These are phyloP conservation scores for Rhinichthys osculus DNA, from an alignment of 2,797 vertebrate genomes.

Conservation along the genomic window DNA sequence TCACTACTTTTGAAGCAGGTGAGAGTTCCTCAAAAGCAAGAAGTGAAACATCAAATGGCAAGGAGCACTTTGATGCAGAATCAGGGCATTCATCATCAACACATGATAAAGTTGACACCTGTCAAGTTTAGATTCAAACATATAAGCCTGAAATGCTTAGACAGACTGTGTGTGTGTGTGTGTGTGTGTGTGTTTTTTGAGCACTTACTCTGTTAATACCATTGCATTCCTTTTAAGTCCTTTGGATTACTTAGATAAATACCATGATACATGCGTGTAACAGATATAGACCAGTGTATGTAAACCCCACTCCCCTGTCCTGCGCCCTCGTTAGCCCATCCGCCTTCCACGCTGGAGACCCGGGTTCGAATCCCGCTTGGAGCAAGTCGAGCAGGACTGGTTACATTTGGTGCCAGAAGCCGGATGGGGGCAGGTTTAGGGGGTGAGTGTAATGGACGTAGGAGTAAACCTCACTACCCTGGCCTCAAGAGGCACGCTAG, in stretches of 20 bases:
- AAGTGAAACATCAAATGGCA: constrained; percentile 30
- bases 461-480: too few relatives aligned
- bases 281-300: too few relatives aligned
- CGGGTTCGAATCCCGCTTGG: too few relatives aligned
- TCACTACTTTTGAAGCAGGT: constrained; percentile 41
- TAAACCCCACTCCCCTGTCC: too few relatives aligned
- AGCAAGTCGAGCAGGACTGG: too few relatives aligned
- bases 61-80: constrained; percentile 23
- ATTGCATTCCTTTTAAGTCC: not conserved
- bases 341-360: too few relatives aligned
- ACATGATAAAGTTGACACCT: not conserved
- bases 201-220: not conserved
- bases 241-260: not conserved
- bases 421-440: too few relatives aligned
- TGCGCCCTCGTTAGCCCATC: too few relatives aligned
- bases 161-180: not conserved
- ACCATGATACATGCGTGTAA: not conserved
- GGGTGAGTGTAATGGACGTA: too few relatives aligned
- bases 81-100: constrained; percentile 8
- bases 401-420: too few relatives aligned
- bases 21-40: constrained; percentile 9
- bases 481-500: too few relatives aligned
- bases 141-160: not conserved
- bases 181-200: not conserved
- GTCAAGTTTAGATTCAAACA: not conserved